Conservation (phyloP, 2,797 vertebrate species). For the Amblyraja radiata region DNA sequence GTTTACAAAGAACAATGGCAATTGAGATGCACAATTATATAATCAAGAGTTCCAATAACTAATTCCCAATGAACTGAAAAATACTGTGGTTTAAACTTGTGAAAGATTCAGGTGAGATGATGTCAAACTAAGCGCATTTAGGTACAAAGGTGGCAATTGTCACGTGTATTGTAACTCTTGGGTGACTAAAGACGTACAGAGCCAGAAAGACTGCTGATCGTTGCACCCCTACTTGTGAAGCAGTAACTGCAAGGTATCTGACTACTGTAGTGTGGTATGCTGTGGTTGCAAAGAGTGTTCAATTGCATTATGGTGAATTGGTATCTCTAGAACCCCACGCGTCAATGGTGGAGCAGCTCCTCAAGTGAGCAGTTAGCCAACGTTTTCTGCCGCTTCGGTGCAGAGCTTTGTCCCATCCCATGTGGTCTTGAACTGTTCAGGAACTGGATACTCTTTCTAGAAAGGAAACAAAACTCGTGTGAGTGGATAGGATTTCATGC, state of each 20-base stretch:
- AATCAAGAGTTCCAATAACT: background rate
- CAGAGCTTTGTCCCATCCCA: conserved; percentile 89
- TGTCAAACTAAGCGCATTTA: conserved; percentile 8
- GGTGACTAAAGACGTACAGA: conserved; percentile 8
- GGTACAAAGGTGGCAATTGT: conserved; percentile 7
- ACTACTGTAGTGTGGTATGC: conserved; percentile 34
- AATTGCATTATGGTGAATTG: conserved; percentile 25
- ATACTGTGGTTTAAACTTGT: background rate
- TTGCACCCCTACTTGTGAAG: conserved; percentile 32
- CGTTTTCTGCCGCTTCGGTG: conserved; percentile 90
- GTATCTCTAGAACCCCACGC: conserved; percentile 10
- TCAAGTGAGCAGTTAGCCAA: conserved; percentile 62
- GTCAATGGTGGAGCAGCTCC: background rate
- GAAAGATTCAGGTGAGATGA: background rate
- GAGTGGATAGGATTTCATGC: background rate
- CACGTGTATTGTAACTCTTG: background rate
- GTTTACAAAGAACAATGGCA: background rate
- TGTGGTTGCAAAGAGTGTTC: conserved; percentile 27
- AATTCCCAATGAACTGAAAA: conserved; percentile 18
- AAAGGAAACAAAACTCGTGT: conserved; percentile 46
- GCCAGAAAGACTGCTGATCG: background rate
- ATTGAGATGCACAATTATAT: background rate
- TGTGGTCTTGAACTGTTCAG: conserved; percentile 93
- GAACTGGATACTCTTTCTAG: conserved; percentile 93
- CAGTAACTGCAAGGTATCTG: conserved; percentile 18